phyloP scores from a whole-genome alignment of 2,797 vertebrate species.

The Ateles fusciceps region DNA sequence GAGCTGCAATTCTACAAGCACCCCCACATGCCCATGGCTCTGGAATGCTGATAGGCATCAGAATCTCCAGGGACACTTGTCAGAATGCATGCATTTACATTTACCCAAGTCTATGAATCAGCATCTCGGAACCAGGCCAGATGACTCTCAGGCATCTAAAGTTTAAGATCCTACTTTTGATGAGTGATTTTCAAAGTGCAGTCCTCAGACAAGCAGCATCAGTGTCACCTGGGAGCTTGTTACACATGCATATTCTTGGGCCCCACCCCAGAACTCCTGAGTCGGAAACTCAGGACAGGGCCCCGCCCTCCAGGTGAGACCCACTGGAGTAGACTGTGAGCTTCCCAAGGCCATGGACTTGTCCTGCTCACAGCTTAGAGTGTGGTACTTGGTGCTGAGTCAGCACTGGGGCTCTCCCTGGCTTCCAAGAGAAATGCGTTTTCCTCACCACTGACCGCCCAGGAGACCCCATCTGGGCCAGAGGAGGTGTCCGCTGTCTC shows the following conservation, averaged over 20 bases:
- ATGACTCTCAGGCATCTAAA: background rate
- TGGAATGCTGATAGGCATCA: background rate
- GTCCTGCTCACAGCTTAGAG: background rate
- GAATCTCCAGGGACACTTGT: background rate
- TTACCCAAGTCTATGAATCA: accelerated
- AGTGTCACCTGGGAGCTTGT: no score
- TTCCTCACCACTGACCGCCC: background rate
- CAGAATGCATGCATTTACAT: accelerated
- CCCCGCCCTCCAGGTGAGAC: accelerated
- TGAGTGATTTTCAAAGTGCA: background rate
- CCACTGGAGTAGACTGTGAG: background rate
- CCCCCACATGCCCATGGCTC: background rate
- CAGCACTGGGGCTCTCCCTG: background rate
- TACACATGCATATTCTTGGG: background rate
- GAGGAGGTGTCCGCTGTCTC: background rate
- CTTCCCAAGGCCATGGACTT: no score
- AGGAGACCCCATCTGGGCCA: background rate
- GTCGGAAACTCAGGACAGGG: background rate
- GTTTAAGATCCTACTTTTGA: background rate
- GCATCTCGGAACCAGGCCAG: background rate
- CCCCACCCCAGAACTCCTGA: background rate
- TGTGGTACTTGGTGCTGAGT: background rate
- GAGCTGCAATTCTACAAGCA: background rate
- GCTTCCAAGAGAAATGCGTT: background rate
- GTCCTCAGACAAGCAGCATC: background rate